Evolutionary conservation across 2,888 invertebrate genomes (phyloP).

Genomic region (Brassicogethes aeneus): DNA sequence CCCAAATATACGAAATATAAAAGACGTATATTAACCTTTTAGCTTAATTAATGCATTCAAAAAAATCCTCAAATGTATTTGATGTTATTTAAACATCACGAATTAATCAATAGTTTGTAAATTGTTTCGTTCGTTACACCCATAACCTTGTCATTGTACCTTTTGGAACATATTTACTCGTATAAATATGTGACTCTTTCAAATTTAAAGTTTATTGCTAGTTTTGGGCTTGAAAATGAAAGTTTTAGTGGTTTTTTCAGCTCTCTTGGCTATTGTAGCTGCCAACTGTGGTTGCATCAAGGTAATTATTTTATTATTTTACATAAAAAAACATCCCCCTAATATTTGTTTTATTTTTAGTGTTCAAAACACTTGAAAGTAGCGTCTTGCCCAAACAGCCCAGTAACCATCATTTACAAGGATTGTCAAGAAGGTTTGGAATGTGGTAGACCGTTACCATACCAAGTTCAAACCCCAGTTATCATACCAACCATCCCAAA

Average conservation of each 20-base stretch:
- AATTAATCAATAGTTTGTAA: too few species aligned
- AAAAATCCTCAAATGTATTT: too few species aligned
- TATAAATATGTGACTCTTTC: neutral
- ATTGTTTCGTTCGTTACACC: too few species aligned
- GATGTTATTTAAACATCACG: too few species aligned
- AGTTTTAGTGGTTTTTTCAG: constrained; percentile 7
- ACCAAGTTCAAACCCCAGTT: constrained; percentile 24
- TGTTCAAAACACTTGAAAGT: constrained; percentile 33
- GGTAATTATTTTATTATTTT: constrained; percentile 20
- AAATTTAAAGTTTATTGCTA: too few species aligned
- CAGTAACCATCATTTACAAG: constrained; percentile 30
- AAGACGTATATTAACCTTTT: too few species aligned
- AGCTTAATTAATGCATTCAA: too few species aligned
- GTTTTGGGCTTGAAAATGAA: constrained; percentile 12
- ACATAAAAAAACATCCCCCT: neutral
- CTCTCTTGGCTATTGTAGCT: constrained; percentile 12
- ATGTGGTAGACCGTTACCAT: constrained; percentile 6
- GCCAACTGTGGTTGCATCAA: constrained; percentile 35
- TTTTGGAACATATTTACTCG: too few species aligned
- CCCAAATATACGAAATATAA: too few species aligned
- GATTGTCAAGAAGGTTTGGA: constrained; percentile 22
- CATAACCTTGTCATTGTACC: neutral
- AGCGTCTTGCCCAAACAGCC: constrained; percentile 24
- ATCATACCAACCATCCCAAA: constrained; percentile 6
- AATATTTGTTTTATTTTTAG: constrained; percentile 20